Percentiles rank a stretch among this genome's conserved stretches.
Conservation (phyloP, 2,797 vertebrate genomes). For the Pangasius krempfi region DNA sequence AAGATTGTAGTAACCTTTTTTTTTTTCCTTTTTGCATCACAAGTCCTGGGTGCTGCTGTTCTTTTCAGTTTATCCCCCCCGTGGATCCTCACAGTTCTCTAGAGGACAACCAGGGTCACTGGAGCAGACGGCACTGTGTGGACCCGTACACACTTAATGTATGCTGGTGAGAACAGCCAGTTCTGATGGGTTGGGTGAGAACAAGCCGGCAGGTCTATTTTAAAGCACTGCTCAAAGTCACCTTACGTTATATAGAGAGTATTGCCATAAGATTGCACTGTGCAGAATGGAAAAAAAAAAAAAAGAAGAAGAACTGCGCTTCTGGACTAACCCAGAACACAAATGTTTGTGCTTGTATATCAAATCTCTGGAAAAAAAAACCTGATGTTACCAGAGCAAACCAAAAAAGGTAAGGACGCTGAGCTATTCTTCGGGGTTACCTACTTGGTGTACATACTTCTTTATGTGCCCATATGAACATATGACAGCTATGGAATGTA, state of each 20-base stretch:
- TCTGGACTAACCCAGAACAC: constrained; percentile 22
- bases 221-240: constrained; percentile 80
- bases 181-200: constrained; percentile 30
- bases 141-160: constrained; percentile 72
- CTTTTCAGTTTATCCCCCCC: constrained; percentile 51
- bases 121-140: constrained; percentile 71
- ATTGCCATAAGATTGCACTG: constrained; percentile 71
- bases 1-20: constrained; percentile 54
- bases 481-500: constrained; percentile 99
- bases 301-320: constrained; percentile 12
- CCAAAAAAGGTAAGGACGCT: constrained; percentile 70
- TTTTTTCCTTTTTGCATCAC: constrained; percentile 22
- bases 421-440: constrained; percentile 69
- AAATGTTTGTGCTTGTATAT: constrained; percentile 25
- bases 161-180: constrained; percentile 60
- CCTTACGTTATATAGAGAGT: constrained; percentile 69
- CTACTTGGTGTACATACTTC: constrained; percentile 99
- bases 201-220: constrained; percentile 62
- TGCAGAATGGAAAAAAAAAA: constrained; percentile 59
- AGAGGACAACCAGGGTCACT: constrained; percentile 77
- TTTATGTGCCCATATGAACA: constrained; percentile 99
- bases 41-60: constrained; percentile 55
- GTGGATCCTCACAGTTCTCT: constrained; percentile 67
- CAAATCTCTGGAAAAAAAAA: constrained; percentile 42
- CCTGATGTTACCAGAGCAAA: constrained; percentile 64